Percentiles rank a stretch among this genome's conserved stretches.
Evolutionary conservation across 35 echinoderm and acorn worm genomes (phyloP).

Genomic region (Stichopus chloronotus): DNA sequence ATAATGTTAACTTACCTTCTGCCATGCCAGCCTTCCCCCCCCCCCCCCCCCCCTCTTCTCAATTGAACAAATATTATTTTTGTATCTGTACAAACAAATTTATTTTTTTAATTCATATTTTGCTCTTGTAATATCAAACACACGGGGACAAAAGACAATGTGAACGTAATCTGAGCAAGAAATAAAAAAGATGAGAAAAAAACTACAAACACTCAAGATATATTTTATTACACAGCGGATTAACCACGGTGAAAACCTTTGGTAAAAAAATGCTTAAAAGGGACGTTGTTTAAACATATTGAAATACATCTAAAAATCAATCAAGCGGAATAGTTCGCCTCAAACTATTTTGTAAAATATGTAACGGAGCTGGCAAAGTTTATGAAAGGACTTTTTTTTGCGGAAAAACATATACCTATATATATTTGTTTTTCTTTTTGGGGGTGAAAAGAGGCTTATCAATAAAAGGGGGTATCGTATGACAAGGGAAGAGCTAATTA

Average conservation of each 20-base stretch:
- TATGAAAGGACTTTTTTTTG: constrained; percentile 25
- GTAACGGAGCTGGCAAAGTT: constrained; percentile 13
- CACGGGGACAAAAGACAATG: neutral
- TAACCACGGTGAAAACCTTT: constrained; percentile 41
- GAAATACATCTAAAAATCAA: neutral
- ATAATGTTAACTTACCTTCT: neutral
- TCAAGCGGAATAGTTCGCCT: constrained; percentile 24
- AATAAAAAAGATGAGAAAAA: no score
- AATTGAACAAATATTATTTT: neutral
- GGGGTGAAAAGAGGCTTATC: neutral
- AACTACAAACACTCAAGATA: no score
- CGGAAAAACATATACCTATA: no score
- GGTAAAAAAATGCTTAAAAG: neutral
- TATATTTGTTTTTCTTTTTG: no score
- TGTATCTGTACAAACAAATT: neutral
- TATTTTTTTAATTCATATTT: neutral
- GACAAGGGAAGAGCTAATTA: neutral
- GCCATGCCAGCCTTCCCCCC: neutral
- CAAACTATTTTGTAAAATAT: constrained; percentile 56
- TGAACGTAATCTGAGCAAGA: neutral
- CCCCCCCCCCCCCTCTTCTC: no score
- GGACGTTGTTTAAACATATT: neutral
- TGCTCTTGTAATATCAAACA: neutral
- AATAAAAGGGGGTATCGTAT: constrained; percentile 18
- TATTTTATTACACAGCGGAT: neutral